Evolutionary conservation across 2,113 vertebrate genomes (phyloP).

Genomic region (Mormoops blainvillei): DNA sequence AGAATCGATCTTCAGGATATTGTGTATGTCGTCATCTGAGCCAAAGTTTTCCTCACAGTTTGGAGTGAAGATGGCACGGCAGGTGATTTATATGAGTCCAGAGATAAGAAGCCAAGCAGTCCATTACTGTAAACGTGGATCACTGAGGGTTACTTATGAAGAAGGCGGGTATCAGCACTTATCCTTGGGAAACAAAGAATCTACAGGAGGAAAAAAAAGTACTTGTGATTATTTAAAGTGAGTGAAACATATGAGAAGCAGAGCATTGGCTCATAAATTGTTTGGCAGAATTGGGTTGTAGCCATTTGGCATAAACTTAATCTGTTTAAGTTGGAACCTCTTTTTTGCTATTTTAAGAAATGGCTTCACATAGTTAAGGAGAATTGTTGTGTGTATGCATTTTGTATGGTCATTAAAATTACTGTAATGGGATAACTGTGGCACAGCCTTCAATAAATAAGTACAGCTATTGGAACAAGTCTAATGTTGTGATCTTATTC

Average conservation of each 20-base stretch:
- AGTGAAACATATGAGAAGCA: not conserved
- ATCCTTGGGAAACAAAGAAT: not conserved
- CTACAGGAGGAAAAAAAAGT: not conserved
- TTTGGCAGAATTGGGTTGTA: not conserved
- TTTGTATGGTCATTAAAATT: not conserved
- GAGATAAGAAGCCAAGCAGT: not conserved
- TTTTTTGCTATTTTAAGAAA: not conserved
- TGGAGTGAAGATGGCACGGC: not conserved
- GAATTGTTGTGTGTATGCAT: not conserved
- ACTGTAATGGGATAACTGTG: not conserved
- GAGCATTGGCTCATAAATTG: not conserved
- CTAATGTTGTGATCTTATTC: not conserved
- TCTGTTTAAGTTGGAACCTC: not conserved
- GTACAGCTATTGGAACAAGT: not conserved
- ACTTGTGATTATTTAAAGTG: not conserved
- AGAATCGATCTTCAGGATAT: not conserved
- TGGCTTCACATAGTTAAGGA: not conserved
- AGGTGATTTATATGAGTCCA: not conserved
- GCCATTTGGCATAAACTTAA: not conserved
- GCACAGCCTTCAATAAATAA: not conserved
- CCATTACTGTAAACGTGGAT: not conserved
- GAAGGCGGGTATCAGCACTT: not conserved
- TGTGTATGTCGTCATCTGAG: not conserved
- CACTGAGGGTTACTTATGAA: not conserved
- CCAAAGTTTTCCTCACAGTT: not conserved